Percentiles rank a stretch among this genome's conserved stretches.
These are phyloP conservation scores for Mormyrus iriodes DNA, from an alignment of 2,113 vertebrate genomes.

Conservation along the genomic window DNA sequence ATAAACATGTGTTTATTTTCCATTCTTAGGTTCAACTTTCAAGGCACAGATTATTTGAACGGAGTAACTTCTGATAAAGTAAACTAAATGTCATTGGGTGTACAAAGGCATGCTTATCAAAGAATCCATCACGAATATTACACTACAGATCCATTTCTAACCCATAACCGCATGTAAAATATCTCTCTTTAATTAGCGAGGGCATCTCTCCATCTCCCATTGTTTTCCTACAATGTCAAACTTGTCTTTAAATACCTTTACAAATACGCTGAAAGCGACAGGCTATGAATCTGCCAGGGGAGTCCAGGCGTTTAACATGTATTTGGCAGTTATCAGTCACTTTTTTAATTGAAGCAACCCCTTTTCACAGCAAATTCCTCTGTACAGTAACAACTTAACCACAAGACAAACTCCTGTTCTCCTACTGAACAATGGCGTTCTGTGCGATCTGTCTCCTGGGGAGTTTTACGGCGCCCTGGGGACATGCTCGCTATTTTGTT, in stretches of 20 bases:
- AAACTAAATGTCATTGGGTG: neutral
- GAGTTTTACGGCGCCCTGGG: constrained; percentile 61
- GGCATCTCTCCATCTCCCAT: constrained; percentile 15
- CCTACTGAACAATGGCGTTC: constrained; percentile 68
- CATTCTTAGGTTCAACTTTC: neutral
- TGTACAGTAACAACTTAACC: constrained; percentile 52
- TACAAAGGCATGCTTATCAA: neutral
- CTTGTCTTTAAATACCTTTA: constrained; percentile 13
- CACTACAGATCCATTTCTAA: neutral
- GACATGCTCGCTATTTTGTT: constrained; percentile 55
- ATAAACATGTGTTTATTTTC: neutral
- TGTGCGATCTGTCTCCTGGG: constrained; percentile 61
- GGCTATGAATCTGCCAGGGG: constrained; percentile 34
- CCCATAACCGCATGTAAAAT: constrained; percentile 13
- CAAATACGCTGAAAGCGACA: constrained; percentile 35
- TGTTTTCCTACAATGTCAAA: neutral
- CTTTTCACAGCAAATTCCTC: constrained; percentile 60
- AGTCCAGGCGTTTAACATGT: constrained; percentile 33
- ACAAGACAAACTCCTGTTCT: constrained; percentile 66
- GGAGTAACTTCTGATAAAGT: neutral
- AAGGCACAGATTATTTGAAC: neutral
- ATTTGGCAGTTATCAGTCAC: constrained; percentile 37
- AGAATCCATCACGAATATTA: neutral
- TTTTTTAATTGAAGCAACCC: constrained; percentile 51
- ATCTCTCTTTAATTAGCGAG: constrained; percentile 20